These are phyloP conservation scores for Pseudochirops corinnae DNA, from an alignment of 2,797 vertebrate genomes.

Conservation along the genomic window DNA sequence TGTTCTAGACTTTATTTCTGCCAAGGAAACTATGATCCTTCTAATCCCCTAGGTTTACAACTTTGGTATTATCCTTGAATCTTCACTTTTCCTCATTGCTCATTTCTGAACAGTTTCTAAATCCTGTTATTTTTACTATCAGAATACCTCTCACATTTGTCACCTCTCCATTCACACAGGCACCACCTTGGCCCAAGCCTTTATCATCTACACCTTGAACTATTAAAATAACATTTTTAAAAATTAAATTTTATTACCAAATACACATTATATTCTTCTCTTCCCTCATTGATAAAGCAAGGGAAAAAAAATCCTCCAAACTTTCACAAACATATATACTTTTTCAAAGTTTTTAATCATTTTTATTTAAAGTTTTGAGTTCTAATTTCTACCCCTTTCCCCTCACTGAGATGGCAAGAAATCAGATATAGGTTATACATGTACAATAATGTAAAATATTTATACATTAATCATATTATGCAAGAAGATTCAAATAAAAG, in stretches of 20 bases:
- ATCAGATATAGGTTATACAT: too few species aligned
- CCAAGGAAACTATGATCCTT: background rate
- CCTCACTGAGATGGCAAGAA: background rate
- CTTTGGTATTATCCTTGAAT: background rate
- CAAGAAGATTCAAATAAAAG: too few species aligned
- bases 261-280: background rate
- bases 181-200: background rate
- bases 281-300: background rate
- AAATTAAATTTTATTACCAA: background rate
- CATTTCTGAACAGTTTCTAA: background rate
- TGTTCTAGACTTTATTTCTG: background rate
- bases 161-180: background rate
- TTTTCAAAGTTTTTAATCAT: too few species aligned
- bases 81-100: background rate
- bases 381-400: too few species aligned
- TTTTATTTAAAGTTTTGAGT: too few species aligned
- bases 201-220: background rate
- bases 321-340: background rate
- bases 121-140: background rate
- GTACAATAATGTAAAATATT: too few species aligned
- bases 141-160: background rate
- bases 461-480: too few species aligned
- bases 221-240: background rate
- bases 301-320: background rate
- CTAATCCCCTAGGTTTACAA: background rate